Evolutionary conservation across 2,888 invertebrate species (phyloP).

Genomic region (Rhabditophanes sp.): DNA sequence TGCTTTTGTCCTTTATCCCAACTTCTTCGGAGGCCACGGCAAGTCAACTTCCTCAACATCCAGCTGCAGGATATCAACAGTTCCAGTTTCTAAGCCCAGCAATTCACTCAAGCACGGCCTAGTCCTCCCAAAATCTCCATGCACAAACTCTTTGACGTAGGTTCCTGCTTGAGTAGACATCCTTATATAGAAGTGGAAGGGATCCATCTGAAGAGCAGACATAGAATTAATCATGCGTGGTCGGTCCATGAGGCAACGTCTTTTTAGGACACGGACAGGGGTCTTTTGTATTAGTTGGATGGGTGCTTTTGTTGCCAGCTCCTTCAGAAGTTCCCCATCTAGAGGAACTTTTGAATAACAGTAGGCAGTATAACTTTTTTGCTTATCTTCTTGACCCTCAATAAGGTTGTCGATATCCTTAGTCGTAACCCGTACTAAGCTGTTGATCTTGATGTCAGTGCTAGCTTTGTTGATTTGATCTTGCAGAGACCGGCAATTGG

Average conservation of each 20-base stretch:
- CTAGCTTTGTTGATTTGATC: conserved; percentile 17
- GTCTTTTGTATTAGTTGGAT: conserved; percentile 17
- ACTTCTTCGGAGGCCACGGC: conserved; percentile 56
- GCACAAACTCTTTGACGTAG: conserved; percentile 89
- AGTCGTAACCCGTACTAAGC: conserved; percentile 15
- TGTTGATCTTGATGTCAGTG: conserved; percentile 17
- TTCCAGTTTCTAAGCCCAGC: conserved; percentile 47
- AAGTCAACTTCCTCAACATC: conserved; percentile 67
- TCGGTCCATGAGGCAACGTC: conserved; percentile 35
- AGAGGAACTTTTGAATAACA: conserved; percentile 32
- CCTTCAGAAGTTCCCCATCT: conserved; percentile 9
- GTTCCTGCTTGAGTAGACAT: conserved; percentile 43
- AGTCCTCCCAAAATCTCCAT: conserved; percentile 83
- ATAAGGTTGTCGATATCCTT: conserved; percentile 15
- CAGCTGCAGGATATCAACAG: conserved; percentile 71
- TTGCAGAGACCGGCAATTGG: conserved; percentile 9
- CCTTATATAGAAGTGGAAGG: conserved; percentile 18
- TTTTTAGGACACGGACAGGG: conserved; percentile 28
- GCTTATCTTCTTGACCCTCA: conserved; percentile 38
- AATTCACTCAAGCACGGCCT: conserved; percentile 55
- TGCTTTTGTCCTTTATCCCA: too few relatives aligned
- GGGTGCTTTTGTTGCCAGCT: conserved; percentile 10
- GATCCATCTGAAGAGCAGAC: conserved; percentile 22
- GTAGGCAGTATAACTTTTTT: conserved; percentile 33
- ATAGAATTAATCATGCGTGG: conserved; percentile 24